A percentile compares a stretch with the other conserved stretches of the same genome.
Conservation (phyloP, 2,888 invertebrate species). For the Pyrgus malvae region DNA sequence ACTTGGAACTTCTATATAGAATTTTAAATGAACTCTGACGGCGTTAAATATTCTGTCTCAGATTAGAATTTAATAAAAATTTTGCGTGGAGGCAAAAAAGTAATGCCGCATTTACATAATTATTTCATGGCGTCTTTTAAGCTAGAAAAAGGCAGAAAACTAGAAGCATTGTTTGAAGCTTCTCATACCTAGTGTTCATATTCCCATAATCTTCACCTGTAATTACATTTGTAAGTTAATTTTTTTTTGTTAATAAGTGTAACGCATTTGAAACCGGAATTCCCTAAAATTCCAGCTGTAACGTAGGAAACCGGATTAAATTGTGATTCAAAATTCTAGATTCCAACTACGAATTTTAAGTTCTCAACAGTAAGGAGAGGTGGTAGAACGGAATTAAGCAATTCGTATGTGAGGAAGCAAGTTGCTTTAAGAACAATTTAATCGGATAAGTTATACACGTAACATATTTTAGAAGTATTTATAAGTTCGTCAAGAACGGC, state of each 20-base stretch:
- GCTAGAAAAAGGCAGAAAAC: background rate
- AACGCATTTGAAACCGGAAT: no score
- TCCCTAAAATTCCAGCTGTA: no score
- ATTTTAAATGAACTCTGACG: conserved; percentile 17
- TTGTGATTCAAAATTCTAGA: background rate
- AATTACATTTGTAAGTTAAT: no score
- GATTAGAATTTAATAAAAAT: conserved; percentile 20
- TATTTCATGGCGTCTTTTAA: background rate
- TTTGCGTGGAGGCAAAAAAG: background rate
- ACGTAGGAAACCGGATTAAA: background rate
- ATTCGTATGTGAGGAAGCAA: conserved; percentile 25
- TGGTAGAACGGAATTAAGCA: conserved; percentile 22
- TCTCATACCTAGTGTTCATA: background rate
- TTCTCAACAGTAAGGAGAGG: conserved; percentile 10
- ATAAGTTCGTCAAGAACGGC: conserved; percentile 35
- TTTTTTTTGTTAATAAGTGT: no score
- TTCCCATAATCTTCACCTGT: background rate
- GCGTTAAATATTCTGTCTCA: conserved; percentile 13
- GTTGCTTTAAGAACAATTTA: conserved; percentile 30
- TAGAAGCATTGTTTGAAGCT: background rate
- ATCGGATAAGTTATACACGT: conserved; percentile 31
- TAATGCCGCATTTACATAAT: background rate
- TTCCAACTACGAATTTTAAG: conserved; percentile 2
- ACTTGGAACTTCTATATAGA: conserved; percentile 7
- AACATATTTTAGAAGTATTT: conserved; percentile 45